Evolutionary conservation across 2,113 vertebrate species (phyloP).

Genomic region (Rana temporaria): DNA sequence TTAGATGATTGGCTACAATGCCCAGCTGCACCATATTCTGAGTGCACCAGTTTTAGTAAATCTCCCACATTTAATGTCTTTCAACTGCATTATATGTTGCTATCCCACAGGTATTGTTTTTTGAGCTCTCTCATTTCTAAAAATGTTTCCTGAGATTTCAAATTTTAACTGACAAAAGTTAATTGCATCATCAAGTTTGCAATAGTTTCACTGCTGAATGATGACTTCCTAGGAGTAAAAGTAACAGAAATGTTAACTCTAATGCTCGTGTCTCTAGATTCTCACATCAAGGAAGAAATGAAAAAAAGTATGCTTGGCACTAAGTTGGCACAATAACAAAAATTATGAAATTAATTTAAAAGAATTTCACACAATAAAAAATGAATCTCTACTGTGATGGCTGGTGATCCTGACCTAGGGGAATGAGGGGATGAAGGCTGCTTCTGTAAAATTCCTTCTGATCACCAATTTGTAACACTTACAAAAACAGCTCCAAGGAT

Average conservation of each 20-base stretch:
- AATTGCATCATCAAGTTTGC: constrained; percentile 26
- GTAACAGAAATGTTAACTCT: constrained; percentile 2
- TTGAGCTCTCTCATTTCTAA: constrained; percentile 37
- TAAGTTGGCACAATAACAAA: neutral
- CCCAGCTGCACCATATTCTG: too few species aligned
- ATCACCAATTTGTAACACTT: too few species aligned
- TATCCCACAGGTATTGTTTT: constrained; percentile 34
- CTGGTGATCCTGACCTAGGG: too few species aligned
- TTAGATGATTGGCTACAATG: too few species aligned
- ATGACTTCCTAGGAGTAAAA: constrained; percentile 10
- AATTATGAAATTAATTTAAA: neutral
- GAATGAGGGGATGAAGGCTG: too few species aligned
- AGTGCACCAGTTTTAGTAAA: too few species aligned
- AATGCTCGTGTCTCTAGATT: neutral
- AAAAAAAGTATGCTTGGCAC: too few species aligned
- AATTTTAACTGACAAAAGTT: constrained; percentile 25
- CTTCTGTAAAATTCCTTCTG: too few species aligned
- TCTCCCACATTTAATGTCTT: too few species aligned
- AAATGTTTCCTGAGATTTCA: neutral
- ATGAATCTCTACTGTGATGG: too few species aligned
- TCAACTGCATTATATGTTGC: constrained; percentile 15
- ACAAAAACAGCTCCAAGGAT: too few species aligned
- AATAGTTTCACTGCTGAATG: neutral
- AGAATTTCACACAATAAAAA: too few species aligned
- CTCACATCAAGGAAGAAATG: neutral